Evolutionary conservation across 2,113 vertebrate species (phyloP).

Genomic region (Colinus virginianus): DNA sequence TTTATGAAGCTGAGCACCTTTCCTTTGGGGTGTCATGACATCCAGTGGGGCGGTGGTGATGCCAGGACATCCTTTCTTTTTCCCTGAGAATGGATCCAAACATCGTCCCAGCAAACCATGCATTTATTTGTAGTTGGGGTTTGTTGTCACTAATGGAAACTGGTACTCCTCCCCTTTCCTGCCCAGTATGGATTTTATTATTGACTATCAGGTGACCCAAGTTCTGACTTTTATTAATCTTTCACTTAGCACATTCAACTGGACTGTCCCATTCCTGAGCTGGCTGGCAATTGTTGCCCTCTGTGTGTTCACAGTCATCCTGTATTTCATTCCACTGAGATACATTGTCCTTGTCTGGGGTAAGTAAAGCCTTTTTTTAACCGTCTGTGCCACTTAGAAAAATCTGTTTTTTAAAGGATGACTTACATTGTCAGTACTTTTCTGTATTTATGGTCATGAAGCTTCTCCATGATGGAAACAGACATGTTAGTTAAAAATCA

Average conservation of each 20-base stretch:
- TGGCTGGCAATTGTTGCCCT: constrained; percentile 93
- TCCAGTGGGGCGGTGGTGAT: rapidly evolving
- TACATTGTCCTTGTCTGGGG: constrained; percentile 97
- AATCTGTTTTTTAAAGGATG: constrained; percentile 62
- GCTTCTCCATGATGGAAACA: constrained; percentile 68
- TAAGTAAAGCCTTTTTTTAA: constrained; percentile 81
- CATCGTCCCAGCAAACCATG: not conserved
- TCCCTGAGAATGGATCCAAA: not conserved
- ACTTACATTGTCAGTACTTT: constrained; percentile 63
- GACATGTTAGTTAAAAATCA: constrained; percentile 76
- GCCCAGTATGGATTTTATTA: not conserved
- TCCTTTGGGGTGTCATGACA: not conserved
- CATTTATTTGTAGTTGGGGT: not conserved
- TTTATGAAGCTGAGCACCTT: rapidly evolving
- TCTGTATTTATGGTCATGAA: constrained; percentile 72
- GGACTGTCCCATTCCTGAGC: constrained; percentile 98
- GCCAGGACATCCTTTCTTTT: not conserved
- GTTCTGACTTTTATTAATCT: constrained; percentile 57
- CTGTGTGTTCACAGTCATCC: constrained; percentile 83
- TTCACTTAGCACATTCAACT: constrained; percentile 92
- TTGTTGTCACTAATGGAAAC: not conserved
- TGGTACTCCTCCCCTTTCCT: not conserved
- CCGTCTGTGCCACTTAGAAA: constrained; percentile 39
- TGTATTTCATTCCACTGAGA: constrained; percentile 96
- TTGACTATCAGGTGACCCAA: not conserved